A percentile compares a stretch with the other conserved stretches of the same genome.
These are phyloP conservation scores for Brotogeris chrysoptera DNA, from an alignment of 2,797 vertebrate genomes.

Conservation along the genomic window DNA sequence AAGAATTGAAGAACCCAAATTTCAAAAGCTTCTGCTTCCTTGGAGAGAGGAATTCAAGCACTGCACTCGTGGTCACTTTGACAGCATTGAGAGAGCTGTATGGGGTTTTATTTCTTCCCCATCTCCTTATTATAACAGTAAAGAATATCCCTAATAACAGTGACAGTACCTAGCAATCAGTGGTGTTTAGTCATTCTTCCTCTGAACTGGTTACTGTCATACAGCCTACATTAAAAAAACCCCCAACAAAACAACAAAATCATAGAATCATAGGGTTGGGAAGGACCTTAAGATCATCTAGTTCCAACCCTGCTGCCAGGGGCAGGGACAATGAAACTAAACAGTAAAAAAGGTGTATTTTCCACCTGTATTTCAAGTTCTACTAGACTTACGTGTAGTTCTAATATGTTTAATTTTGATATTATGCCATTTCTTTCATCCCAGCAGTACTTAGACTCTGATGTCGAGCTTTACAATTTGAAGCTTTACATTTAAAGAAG, in stretches of 20 bases:
- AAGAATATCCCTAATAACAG: neutral
- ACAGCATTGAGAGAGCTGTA: neutral
- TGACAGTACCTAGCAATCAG: neutral
- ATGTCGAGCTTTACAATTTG: neutral
- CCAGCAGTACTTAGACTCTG: neutral
- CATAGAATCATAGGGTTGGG: no score
- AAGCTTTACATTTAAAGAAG: neutral
- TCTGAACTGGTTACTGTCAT: neutral
- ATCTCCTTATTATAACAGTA: neutral
- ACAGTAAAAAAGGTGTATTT: neutral
- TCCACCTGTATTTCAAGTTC: neutral
- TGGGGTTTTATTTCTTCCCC: neutral
- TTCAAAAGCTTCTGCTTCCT: neutral
- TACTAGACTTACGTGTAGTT: neutral
- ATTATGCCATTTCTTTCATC: neutral
- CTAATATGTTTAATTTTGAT: neutral
- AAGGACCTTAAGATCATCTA: no score
- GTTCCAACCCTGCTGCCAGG: no score
- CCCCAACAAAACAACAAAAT: neutral
- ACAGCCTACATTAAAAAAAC: neutral
- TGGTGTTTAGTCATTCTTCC: neutral
- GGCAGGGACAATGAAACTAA: neutral
- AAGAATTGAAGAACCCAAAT: neutral
- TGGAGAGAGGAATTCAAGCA: neutral
- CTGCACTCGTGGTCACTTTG: fast-evolving